Conservation (phyloP, 2,888 invertebrate genomes). For the Meiosimyza platycephala region DNA sequence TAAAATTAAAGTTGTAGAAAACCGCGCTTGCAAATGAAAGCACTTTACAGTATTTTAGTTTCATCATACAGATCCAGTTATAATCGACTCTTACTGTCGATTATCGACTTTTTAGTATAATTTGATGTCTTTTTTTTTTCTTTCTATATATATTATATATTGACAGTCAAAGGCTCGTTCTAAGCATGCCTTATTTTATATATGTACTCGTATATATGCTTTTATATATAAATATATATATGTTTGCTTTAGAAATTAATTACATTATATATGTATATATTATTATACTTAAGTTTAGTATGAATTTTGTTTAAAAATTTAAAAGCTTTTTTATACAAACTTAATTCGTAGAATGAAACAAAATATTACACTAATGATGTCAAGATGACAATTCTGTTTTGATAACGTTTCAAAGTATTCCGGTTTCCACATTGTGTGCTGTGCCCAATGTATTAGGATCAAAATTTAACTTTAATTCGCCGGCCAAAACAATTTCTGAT, state of each 20-base stretch:
- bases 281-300: constrained; percentile 50
- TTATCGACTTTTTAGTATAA: constrained; percentile 37
- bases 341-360: constrained; percentile 43
- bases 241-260: background rate
- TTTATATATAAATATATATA: constrained; percentile 41
- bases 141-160: constrained; percentile 50
- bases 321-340: constrained; percentile 62
- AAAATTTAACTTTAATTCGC: constrained; percentile 81
- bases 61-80: background rate
- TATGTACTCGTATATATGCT: constrained; percentile 45
- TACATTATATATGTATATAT: constrained; percentile 42
- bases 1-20: constrained; percentile 45
- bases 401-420: constrained; percentile 66
- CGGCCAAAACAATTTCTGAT: constrained; percentile 83
- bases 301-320: constrained; percentile 49
- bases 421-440: constrained; percentile 67
- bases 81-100: background rate
- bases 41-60: constrained; percentile 36
- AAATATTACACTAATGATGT: constrained; percentile 56
- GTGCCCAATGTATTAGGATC: constrained; percentile 66
- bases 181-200: constrained; percentile 53
- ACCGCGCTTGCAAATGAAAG: constrained; percentile 41
- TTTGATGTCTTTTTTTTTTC: constrained; percentile 31
- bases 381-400: constrained; percentile 57
- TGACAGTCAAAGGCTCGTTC: constrained; percentile 63